phyloP scores from a whole-genome alignment of 2,888 invertebrate species.

The Rhagonycha lutea region DNA sequence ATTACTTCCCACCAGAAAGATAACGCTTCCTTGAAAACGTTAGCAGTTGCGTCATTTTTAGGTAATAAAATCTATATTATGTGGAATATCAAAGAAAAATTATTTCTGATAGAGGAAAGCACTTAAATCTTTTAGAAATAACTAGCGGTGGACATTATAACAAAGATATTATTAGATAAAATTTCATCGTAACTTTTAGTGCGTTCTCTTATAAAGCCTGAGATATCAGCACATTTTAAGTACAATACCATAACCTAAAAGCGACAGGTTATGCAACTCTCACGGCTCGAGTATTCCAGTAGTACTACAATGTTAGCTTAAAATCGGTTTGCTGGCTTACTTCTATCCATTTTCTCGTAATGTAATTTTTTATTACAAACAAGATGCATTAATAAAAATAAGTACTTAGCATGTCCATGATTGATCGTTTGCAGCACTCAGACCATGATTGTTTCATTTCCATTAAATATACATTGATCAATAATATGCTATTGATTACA shows the following conservation, averaged over 20 bases:
- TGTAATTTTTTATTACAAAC: too few relatives aligned
- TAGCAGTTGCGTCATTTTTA: slow-evolving; percentile 13
- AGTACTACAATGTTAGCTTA: neutral
- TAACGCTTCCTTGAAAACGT: slow-evolving; percentile 19
- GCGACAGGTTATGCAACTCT: too few relatives aligned
- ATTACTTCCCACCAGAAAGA: slow-evolving; percentile 23
- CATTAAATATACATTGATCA: too few relatives aligned
- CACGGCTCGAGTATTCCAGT: neutral
- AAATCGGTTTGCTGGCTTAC: neutral
- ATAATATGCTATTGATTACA: too few relatives aligned
- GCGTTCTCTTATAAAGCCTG: neutral
- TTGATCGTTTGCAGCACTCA: too few relatives aligned
- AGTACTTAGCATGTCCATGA: too few relatives aligned
- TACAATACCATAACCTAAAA: neutral
- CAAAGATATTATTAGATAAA: slow-evolving; percentile 10
- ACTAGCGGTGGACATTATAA: slow-evolving; percentile 1
- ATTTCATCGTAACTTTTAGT: neutral
- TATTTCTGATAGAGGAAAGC: slow-evolving; percentile 9
- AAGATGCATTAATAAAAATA: neutral
- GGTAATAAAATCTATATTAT: slow-evolving; percentile 16
- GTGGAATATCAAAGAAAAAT: slow-evolving; percentile 13
- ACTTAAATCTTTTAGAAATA: slow-evolving; percentile 9
- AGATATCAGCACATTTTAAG: neutral
- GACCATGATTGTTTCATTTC: too few relatives aligned
- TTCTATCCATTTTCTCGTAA: neutral